Conservation (phyloP, 2,888 invertebrate genomes). For the Eucera pruinosa region DNA sequence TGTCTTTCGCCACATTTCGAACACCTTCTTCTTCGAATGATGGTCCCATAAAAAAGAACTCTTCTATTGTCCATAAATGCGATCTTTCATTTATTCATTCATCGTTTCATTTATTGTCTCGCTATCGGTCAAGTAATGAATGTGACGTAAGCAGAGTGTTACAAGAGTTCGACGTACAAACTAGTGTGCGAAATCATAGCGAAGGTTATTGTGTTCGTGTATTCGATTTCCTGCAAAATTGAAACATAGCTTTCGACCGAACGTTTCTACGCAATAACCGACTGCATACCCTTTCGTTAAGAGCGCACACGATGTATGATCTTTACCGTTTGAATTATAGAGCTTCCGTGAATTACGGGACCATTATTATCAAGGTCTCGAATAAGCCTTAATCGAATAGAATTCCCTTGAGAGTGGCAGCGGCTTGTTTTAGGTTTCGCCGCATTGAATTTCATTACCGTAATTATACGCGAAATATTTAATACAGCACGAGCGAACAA, state of each 20-base stretch:
- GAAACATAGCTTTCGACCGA: not conserved
- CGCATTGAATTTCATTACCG: not conserved
- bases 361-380: slow-evolving; percentile 62
- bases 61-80: not conserved
- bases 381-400: slow-evolving; percentile 51
- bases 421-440: slow-evolving; percentile 8
- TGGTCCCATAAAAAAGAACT: not conserved
- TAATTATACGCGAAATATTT: not conserved
- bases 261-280: slow-evolving; percentile 32
- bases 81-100: slow-evolving; percentile 13
- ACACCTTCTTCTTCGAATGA: not conserved
- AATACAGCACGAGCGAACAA: not conserved
- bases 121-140: slow-evolving; percentile 41
- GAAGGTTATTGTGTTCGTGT: not conserved
- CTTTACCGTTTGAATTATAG: slow-evolving; percentile 58
- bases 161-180: too few relatives aligned
- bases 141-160: slow-evolving; percentile 35
- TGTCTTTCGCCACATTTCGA: slow-evolving; percentile 18
- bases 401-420: slow-evolving; percentile 31
- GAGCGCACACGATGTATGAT: slow-evolving; percentile 47
- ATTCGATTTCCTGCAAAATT: not conserved
- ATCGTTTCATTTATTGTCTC: slow-evolving; percentile 34
- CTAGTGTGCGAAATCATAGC: too few relatives aligned
- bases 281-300: slow-evolving; percentile 31
- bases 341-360: slow-evolving; percentile 63